Evolutionary conservation across 2,113 vertebrate genomes (phyloP).

Genomic region (Tragelaphus buxtoni): DNA sequence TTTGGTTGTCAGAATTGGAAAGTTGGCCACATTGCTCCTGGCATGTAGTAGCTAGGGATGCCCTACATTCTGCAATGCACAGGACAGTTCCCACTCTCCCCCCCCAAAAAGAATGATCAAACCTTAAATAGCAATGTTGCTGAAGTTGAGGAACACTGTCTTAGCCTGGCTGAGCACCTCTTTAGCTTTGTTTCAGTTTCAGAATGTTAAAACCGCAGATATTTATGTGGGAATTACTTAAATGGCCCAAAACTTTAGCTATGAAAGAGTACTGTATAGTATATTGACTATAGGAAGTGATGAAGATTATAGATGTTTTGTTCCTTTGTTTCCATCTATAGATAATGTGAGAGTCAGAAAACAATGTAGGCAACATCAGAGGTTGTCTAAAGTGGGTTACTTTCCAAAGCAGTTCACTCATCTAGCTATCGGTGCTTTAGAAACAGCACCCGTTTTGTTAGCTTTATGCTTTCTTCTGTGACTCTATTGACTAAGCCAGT

Average conservation of each 20-base stretch:
- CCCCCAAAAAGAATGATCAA: not conserved
- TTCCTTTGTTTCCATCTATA: not conserved
- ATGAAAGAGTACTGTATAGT: conserved; percentile 17
- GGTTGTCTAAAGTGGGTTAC: conserved; percentile 24
- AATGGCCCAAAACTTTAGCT: conserved; percentile 5
- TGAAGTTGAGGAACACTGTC: not conserved
- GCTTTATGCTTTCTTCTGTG: conserved; percentile 22
- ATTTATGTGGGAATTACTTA: conserved; percentile 63
- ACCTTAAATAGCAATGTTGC: not conserved
- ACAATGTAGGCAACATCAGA: not conserved
- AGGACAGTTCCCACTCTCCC: not conserved
- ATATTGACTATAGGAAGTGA: conserved; percentile 15
- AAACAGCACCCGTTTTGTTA: not conserved
- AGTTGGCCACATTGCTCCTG: not conserved
- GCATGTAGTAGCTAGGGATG: not conserved
- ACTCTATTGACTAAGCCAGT: not conserved
- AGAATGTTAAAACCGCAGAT: conserved; percentile 56
- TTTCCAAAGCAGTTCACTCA: not conserved
- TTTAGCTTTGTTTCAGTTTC: conserved; percentile 55
- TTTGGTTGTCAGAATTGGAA: not conserved
- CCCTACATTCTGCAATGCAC: not conserved
- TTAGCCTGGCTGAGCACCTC: conserved; percentile 56
- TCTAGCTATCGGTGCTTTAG: not conserved
- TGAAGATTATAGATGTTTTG: conserved; percentile 28
- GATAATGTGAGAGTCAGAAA: not conserved